These are phyloP conservation scores for Drosophila bunnanda DNA, from an alignment of 2,888 invertebrate genomes.

Conservation along the genomic window DNA sequence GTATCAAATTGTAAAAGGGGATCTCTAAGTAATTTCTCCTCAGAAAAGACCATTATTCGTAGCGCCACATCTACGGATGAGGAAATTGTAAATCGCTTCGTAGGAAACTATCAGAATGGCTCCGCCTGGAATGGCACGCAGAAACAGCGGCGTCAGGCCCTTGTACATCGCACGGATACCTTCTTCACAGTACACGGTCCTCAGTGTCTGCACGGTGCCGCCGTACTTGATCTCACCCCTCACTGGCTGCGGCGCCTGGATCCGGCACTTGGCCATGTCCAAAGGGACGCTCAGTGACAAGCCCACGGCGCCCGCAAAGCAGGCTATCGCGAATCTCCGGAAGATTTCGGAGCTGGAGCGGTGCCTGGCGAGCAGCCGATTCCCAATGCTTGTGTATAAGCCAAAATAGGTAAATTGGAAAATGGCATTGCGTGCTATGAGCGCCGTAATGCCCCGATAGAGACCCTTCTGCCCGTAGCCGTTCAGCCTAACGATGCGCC, in stretches of 20 bases:
- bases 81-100: slow-evolving; percentile 21
- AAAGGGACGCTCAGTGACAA: slow-evolving; percentile 29
- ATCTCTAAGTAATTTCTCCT: neutral
- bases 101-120: slow-evolving; percentile 24
- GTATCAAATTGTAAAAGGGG: neutral
- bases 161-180: slow-evolving; percentile 47
- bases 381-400: slow-evolving; percentile 18
- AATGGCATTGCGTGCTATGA: slow-evolving; percentile 37
- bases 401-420: slow-evolving; percentile 53
- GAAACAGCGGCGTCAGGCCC: slow-evolving; percentile 43
- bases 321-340: slow-evolving; percentile 11
- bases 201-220: slow-evolving; percentile 12
- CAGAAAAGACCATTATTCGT: neutral
- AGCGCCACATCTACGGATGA: neutral
- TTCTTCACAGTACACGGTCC: slow-evolving; percentile 41
- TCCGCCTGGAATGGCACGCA: slow-evolving; percentile 48
- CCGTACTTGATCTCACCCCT: slow-evolving; percentile 55
- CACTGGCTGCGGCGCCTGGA: slow-evolving; percentile 64
- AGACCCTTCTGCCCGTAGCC: slow-evolving; percentile 38
- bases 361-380: neutral
- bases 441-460: slow-evolving; percentile 27
- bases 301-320: slow-evolving; percentile 29
- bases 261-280: slow-evolving; percentile 54
- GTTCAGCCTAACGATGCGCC: slow-evolving; percentile 9
- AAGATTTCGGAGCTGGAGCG: slow-evolving; percentile 11